Base-by-base conservation (phyloP, 2,113 vertebrate species). In the Zootoca vivipara region DNA sequence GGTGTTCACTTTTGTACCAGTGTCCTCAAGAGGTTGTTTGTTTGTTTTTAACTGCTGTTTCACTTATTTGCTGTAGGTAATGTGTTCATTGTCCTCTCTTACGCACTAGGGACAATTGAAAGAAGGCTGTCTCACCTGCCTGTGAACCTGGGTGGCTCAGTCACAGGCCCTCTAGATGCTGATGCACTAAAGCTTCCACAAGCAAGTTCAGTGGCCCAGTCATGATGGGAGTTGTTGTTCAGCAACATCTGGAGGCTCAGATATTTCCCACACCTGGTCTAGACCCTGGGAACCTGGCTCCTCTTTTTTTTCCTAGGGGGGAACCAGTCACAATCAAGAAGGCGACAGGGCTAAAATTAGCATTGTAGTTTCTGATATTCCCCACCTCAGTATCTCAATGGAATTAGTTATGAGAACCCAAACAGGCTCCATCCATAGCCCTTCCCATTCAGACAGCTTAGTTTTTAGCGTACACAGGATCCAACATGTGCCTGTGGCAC, bases 21-120 rank as follows among this genome's bases (percentile, higher is more conserved):
- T 90, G 91, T 94, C 92, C 89, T 82, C 86, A 88, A 92, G 10
- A 40, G 9, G 46, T 52, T 46, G 67, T 33, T 64, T 90, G n/a
- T 18, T 88, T 90, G 80, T 95, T 94, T 94, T 90, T 93, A 94
- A 93, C 3, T 16, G 91, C 92, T 85, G 82, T 62, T 92, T 93
- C 67, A 62, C 35, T 81, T 52, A 9, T 70, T 94, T 95, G 87
- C 88, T 33, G 82, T 96, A 93, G 94, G 91, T 93, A 89, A 93
- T 2, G 74, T 0, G 33, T 87, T 73, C 87, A 73, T 91, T 90
- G 91, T 89, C 94, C 77, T 56, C 89, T 69, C 85, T 52, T 91
- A 82, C 86, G n/a, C 88, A 78, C 78, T 92, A 80, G 90, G 85
- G 92, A 91, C 86, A 90, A 89, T 87, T 92, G 85, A 89, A 84